These are phyloP conservation scores for Willisornis vidua DNA, from an alignment of 2,113 vertebrate genomes.

Conservation along the genomic window DNA sequence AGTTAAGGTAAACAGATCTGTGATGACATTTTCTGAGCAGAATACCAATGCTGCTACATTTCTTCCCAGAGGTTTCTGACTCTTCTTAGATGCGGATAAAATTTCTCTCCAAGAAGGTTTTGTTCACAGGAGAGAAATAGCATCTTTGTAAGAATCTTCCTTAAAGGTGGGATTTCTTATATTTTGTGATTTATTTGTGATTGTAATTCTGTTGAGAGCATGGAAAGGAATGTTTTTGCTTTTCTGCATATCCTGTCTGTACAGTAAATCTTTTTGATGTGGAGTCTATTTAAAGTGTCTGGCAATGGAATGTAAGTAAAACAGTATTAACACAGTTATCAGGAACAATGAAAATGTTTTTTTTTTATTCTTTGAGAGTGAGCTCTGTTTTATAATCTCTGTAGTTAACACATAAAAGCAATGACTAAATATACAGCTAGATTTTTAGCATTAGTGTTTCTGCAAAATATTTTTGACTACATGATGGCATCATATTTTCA, in stretches of 20 bases:
- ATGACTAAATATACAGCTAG: background rate
- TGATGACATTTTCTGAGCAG: conserved; percentile 81
- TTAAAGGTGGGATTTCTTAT: conserved; percentile 69
- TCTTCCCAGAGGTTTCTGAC: conserved; percentile 75
- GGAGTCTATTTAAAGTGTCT: conserved; percentile 20
- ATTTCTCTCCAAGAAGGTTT: conserved; percentile 64
- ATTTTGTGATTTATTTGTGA: conserved; percentile 18
- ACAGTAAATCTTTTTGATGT: conserved; percentile 16
- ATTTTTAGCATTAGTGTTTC: conserved; percentile 1
- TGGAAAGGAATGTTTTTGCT: conserved; percentile 17
- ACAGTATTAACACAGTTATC: background rate
- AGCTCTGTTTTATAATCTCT: conserved; percentile 5
- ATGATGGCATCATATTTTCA: background rate
- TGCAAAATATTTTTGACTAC: conserved; percentile 25
- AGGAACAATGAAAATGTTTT: background rate
- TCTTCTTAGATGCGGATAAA: conserved; percentile 63
- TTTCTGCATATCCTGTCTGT: background rate
- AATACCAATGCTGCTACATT: conserved; percentile 78
- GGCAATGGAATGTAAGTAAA: background rate
- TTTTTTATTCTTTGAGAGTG: background rate
- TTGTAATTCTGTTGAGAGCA: background rate
- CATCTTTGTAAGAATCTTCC: conserved; percentile 54
- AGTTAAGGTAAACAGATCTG: conserved; percentile 83
- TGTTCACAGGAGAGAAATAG: conserved; percentile 15
- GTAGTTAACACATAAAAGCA: background rate